A percentile compares a stretch with the other conserved stretches of the same genome.
Evolutionary conservation across 2,797 vertebrate species (phyloP).

Genomic region (Urosaurus nigricauda): DNA sequence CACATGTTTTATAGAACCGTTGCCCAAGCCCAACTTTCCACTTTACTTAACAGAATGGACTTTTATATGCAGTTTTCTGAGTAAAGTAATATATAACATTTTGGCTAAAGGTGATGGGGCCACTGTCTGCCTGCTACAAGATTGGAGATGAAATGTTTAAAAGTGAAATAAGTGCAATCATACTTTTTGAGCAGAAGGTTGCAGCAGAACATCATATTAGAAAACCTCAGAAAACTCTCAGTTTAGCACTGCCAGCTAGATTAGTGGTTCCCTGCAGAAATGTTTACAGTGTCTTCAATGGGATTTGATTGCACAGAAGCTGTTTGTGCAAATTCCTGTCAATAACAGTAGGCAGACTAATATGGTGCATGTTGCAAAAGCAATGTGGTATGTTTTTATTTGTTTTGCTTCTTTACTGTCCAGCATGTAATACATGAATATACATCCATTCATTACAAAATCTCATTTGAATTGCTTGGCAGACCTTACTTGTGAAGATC

Average conservation of each 20-base stretch:
- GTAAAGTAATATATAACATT: background rate
- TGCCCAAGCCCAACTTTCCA: background rate
- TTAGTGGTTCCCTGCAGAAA: conserved; percentile 36
- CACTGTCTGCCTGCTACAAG: background rate
- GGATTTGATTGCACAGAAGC: conserved; percentile 34
- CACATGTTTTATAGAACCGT: background rate
- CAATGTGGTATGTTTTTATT: background rate
- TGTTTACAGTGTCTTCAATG: conserved; percentile 39
- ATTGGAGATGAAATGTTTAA: background rate
- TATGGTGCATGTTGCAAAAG: conserved; percentile 17
- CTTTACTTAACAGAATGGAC: background rate
- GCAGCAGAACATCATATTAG: conserved; percentile 72
- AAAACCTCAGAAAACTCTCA: conserved; percentile 36
- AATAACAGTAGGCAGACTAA: conserved; percentile 20
- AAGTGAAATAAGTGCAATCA: conserved; percentile 42
- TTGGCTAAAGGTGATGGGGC: background rate
- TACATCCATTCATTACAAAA: background rate
- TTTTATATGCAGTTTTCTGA: background rate
- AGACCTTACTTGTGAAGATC: conserved; percentile 17
- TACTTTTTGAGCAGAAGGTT: conserved; percentile 74
- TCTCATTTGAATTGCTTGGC: background rate
- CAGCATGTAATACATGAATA: conserved; percentile 27
- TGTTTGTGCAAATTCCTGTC: conserved; percentile 6
- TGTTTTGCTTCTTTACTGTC: background rate
- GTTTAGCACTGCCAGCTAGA: conserved; percentile 18